Base-by-base conservation (phyloP, 2,797 vertebrate genomes). In the Balearica regulorum region DNA sequence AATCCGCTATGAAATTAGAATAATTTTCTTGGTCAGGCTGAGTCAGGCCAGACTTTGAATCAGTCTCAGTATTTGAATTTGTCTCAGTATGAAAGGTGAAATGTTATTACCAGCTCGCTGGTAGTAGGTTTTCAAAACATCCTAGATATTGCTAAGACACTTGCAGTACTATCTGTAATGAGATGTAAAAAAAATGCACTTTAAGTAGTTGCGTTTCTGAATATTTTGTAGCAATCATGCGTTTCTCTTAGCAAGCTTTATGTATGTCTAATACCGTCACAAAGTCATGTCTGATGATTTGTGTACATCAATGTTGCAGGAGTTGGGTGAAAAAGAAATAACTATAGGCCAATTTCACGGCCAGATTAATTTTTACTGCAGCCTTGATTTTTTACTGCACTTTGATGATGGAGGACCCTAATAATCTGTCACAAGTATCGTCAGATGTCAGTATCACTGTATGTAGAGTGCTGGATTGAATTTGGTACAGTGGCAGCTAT, bases 331-430 rank as follows among this genome's bases (percentile, higher is more conserved):
- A 4, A 6, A 3, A 19, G 7, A 16, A 73, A 77, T 64, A 73
- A 69, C 55, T 48, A n/a, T 11, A 66, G 87, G 39, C 69, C 46
- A 62, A 24, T 92, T 93, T 91, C 90, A 95, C 0, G 8, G 75
- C 46, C 83, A 92, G 93, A 93, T 88, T 96, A 93, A 81, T 93
- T 97, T 95, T 97, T 94, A 95, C 76, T 80, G 77, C 57, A 94
- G 87, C 55, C 91, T 97, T 96, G 91, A 77, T 90, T 62, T 92
- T 95, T 96, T 94, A 86, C 84, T 88, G 54, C 73, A 82, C 44
- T 92, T 88, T 89, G 89, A 82, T 93, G 65, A 81, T 93, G 55
- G 73, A 94, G 64, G 35, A 78, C 77, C 66, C 73, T 93, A 94
- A 81, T 57, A 81, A 95, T 94, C 91, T 62, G 37, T 94, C 95